Evolutionary conservation across 2,113 vertebrate species (phyloP).

Genomic region (Lontra canadensis): DNA sequence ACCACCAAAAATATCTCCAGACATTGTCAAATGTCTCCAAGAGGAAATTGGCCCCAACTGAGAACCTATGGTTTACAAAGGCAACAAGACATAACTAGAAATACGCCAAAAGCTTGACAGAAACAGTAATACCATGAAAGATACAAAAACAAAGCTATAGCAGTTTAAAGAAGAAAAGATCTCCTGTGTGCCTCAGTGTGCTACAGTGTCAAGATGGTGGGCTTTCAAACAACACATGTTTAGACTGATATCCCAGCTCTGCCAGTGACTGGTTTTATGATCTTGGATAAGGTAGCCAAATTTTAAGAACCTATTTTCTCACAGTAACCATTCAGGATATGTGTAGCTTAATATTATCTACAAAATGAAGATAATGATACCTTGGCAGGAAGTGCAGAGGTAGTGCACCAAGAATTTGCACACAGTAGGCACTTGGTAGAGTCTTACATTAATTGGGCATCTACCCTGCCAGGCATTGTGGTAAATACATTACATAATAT

Average conservation of each 20-base stretch:
- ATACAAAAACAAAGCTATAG: neutral
- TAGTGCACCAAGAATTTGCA: neutral
- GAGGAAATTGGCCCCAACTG: neutral
- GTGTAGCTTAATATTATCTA: neutral
- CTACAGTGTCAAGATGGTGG: neutral
- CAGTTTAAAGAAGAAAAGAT: neutral
- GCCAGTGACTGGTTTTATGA: neutral
- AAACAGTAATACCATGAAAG: neutral
- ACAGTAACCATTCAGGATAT: neutral
- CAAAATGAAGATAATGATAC: neutral
- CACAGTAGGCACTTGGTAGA: neutral
- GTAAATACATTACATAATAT: neutral
- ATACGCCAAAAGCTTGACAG: neutral
- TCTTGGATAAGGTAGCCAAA: neutral
- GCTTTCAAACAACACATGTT: neutral
- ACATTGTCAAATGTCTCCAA: neutral
- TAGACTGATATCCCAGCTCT: neutral
- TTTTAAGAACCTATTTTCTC: conserved; percentile 8
- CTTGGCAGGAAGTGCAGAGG: neutral
- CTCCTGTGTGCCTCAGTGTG: neutral
- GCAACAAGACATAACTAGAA: neutral
- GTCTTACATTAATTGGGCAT: neutral
- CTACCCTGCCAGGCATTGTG: neutral
- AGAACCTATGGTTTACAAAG: neutral
- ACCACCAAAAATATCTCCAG: neutral